Conservation (phyloP, 2,797 vertebrate genomes). For the Glossophaga mutica region DNA sequence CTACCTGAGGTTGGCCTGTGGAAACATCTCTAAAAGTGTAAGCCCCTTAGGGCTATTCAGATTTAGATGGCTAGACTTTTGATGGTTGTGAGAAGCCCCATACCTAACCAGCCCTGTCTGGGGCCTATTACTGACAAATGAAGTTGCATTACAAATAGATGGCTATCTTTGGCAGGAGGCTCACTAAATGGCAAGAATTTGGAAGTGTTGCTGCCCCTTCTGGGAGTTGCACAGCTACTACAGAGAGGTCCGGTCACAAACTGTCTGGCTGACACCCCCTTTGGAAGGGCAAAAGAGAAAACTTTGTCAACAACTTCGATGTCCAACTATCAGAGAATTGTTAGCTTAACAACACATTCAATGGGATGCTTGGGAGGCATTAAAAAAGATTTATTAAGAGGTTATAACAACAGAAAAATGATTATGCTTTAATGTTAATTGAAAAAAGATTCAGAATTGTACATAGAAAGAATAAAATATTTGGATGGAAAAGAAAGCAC, state of each 20-base stretch:
- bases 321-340: neutral
- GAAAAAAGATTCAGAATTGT: neutral
- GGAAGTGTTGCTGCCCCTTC: neutral
- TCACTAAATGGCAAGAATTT: neutral
- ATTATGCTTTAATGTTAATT: neutral
- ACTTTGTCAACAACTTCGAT: neutral
- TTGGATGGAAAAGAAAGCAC: neutral
- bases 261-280: neutral
- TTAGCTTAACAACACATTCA: neutral
- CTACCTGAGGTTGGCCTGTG: neutral
- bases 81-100: neutral
- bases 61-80: neutral
- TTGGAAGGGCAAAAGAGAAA: neutral
- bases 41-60: neutral
- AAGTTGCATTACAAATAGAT: neutral
- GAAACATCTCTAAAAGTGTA: neutral
- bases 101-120: neutral
- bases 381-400: neutral
- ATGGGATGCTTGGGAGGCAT: neutral
- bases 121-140: neutral
- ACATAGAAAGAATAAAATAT: neutral
- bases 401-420: neutral
- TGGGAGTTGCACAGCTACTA: neutral
- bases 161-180: neutral
- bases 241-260: neutral